These are phyloP conservation scores for Labrus mixtus DNA, from an alignment of 2,113 vertebrate genomes.

Conservation along the genomic window DNA sequence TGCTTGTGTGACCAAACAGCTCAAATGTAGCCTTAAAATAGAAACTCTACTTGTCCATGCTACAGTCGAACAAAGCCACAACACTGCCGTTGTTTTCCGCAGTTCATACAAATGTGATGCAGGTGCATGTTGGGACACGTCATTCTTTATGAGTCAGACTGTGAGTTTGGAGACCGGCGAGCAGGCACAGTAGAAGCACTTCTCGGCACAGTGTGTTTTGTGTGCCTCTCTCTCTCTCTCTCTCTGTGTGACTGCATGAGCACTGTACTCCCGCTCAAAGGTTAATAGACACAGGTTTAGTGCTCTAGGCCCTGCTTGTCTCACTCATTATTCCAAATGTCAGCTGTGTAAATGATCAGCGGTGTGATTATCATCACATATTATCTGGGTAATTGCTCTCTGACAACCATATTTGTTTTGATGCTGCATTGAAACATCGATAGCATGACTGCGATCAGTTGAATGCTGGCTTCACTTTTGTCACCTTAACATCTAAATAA, in stretches of 20 bases:
- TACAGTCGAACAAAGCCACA: slow-evolving; percentile 13
- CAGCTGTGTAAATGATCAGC: slow-evolving; percentile 74
- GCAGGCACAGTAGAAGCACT: background rate
- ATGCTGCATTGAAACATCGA: slow-evolving; percentile 28
- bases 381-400: slow-evolving; percentile 72
- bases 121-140: slow-evolving; percentile 23
- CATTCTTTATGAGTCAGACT: slow-evolving; percentile 30
- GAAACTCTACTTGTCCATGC: background rate
- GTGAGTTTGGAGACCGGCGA: slow-evolving; percentile 8
- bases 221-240: background rate
- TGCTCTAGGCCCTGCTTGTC: slow-evolving; percentile 46
- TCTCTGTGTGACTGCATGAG: background rate
- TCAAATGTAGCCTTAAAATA: slow-evolving; percentile 7
- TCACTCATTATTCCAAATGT: slow-evolving; percentile 71
- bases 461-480: slow-evolving; percentile 1
- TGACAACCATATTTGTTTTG: slow-evolving; percentile 65
- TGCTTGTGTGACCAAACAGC: background rate
- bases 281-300: slow-evolving; percentile 63
- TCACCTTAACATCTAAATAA: background rate
- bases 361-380: slow-evolving; percentile 67
- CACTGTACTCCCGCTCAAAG: slow-evolving; percentile 50
- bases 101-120: background rate
- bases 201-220: background rate
- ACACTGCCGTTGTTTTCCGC: background rate
- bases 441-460: slow-evolving; percentile 18